A percentile compares a stretch with the other conserved stretches of the same genome.
Conservation (phyloP, 2,797 vertebrate genomes). For the Pangasius krempfi region DNA sequence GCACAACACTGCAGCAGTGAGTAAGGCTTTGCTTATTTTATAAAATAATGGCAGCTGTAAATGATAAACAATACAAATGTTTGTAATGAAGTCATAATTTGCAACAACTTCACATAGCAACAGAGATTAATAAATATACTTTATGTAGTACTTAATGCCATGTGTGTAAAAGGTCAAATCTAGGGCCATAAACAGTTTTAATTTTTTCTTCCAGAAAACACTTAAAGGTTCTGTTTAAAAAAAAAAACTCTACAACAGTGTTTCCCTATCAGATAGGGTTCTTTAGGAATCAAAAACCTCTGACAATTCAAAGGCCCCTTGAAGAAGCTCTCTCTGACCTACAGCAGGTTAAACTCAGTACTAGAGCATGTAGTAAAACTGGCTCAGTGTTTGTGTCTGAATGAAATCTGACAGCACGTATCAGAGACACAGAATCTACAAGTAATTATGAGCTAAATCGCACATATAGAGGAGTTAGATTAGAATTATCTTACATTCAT, state of each 20-base stretch:
- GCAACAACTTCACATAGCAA: not conserved
- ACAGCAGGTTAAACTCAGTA: constrained; percentile 24
- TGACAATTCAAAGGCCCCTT: not conserved
- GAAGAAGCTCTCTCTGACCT: not conserved
- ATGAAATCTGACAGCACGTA: constrained; percentile 44
- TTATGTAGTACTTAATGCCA: no score
- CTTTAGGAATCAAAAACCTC: not conserved
- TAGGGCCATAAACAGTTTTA: not conserved
- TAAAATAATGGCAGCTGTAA: not conserved
- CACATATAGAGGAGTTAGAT: constrained; percentile 33
- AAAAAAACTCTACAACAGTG: not conserved
- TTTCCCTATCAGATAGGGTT: not conserved
- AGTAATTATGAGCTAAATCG: constrained; percentile 40
- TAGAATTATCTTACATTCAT: constrained; percentile 38
- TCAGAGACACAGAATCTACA: constrained; percentile 38
- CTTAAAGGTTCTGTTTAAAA: not conserved
- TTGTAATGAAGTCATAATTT: constrained; percentile 1
- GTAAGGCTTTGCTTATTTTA: not conserved
- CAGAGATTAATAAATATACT: not conserved
- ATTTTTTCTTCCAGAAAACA: not conserved
- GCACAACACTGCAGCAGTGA: not conserved
- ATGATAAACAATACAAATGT: not conserved
- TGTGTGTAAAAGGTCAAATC: not conserved
- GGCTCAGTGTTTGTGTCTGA: constrained; percentile 30
- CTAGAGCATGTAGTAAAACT: not conserved